Conservation (phyloP, 2,888 invertebrate genomes). For the Amiota communis region DNA sequence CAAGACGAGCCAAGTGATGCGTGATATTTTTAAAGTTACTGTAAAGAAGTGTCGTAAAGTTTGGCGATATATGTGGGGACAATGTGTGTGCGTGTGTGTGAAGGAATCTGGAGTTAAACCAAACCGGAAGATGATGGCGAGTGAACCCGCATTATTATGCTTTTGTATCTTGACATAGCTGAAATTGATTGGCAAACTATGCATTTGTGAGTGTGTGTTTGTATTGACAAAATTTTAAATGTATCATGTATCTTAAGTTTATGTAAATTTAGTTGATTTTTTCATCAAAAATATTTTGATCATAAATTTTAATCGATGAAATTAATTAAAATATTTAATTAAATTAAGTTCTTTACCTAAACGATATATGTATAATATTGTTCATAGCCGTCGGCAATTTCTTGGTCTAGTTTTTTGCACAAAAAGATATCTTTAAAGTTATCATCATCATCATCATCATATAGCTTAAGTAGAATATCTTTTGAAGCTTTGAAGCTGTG, state of each 20-base stretch:
- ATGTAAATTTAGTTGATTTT: slow-evolving; percentile 56
- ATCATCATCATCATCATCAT: neutral
- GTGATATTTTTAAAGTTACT: neutral
- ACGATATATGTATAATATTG: slow-evolving; percentile 46
- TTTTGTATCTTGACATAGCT: neutral
- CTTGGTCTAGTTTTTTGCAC: neutral
- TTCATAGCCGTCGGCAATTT: slow-evolving; percentile 35
- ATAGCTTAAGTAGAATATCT: slow-evolving; percentile 33
- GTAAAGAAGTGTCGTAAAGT: slow-evolving; percentile 26
- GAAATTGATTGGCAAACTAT: neutral
- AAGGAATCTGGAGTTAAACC: slow-evolving; percentile 1
- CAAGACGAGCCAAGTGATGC: slow-evolving; percentile 12
- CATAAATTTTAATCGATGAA: slow-evolving; percentile 14
- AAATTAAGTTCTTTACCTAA: slow-evolving; percentile 38
- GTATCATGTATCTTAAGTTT: slow-evolving; percentile 34
- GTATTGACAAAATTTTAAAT: slow-evolving; percentile 14
- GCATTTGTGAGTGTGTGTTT: neutral
- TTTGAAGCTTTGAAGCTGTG: neutral
- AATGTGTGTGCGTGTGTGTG: too few species aligned
- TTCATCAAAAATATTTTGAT: slow-evolving; percentile 23
- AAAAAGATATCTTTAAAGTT: neutral
- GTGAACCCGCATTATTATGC: neutral
- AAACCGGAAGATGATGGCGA: slow-evolving; percentile 4
- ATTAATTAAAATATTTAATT: slow-evolving; percentile 62
- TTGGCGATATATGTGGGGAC: too few species aligned